These are phyloP conservation scores for Tetrao urogallus DNA, from an alignment of 2,113 vertebrate species.

Conservation along the genomic window DNA sequence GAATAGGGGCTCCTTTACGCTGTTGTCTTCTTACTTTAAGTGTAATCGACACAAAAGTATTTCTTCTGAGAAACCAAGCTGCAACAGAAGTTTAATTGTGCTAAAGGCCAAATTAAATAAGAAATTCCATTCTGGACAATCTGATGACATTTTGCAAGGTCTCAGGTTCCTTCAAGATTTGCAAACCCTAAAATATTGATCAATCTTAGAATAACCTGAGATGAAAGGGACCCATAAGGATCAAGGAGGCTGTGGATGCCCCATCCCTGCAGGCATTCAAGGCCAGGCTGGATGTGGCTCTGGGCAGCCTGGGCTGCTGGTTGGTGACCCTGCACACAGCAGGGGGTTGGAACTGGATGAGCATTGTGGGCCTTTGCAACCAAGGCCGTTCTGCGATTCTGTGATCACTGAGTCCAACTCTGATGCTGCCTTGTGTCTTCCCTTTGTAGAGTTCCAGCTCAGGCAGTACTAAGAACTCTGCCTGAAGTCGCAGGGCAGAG, in stretches of 20 bases:
- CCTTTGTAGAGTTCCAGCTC: neutral
- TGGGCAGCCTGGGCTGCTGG: too few species aligned
- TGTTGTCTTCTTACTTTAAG: neutral
- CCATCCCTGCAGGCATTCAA: too few species aligned
- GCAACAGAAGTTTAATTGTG: neutral
- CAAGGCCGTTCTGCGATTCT: too few species aligned
- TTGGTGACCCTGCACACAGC: too few species aligned
- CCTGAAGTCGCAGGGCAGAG: neutral
- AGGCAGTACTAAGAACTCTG: fast-evolving
- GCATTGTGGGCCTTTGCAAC: too few species aligned
- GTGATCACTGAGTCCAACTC: too few species aligned
- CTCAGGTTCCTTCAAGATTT: neutral
- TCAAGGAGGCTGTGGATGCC: too few species aligned
- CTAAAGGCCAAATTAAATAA: neutral
- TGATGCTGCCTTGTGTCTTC: fast-evolving
- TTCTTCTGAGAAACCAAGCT: neutral
- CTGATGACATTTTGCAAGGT: neutral
- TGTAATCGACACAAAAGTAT: neutral
- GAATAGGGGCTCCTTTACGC: neutral
- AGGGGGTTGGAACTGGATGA: too few species aligned
- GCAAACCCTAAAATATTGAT: neutral
- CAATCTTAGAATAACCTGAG: too few species aligned
- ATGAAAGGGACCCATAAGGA: too few species aligned
- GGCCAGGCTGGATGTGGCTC: too few species aligned
- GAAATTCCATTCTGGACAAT: neutral